phyloP scores from a whole-genome alignment of 1,140 invertebrate species.

The Drosophila erecta region DNA sequence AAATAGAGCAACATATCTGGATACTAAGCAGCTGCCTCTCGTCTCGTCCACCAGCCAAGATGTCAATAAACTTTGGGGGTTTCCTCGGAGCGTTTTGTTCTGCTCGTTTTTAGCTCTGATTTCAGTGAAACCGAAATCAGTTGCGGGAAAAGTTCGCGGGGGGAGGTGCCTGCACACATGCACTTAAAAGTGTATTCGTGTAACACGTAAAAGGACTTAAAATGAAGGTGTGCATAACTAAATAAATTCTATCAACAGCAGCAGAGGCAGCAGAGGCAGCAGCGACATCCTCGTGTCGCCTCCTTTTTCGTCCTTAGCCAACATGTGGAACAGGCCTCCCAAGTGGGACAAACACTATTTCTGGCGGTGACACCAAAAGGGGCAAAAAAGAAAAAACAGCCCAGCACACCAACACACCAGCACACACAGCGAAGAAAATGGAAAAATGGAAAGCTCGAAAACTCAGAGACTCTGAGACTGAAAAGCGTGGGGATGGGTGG shows the following conservation, averaged over 20 bases:
- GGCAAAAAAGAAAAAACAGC: neutral
- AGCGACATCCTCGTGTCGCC: slow-evolving; percentile 26
- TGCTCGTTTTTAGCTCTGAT: slow-evolving; percentile 15
- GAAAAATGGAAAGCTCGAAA: neutral
- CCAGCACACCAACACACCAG: too few relatives aligned
- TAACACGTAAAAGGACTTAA: slow-evolving; percentile 75
- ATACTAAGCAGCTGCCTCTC: neutral
- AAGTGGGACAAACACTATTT: slow-evolving; percentile 55
- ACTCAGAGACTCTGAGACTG: slow-evolving; percentile 1
- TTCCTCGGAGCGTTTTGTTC: slow-evolving; percentile 7
- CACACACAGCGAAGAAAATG: neutral
- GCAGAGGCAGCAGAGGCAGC: slow-evolving; percentile 9
- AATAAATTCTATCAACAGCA: slow-evolving; percentile 79
- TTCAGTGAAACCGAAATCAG: slow-evolving; percentile 20
- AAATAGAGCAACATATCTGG: neutral
- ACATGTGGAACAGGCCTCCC: slow-evolving; percentile 59
- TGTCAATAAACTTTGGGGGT: slow-evolving; percentile 30
- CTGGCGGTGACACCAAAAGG: slow-evolving; percentile 42
- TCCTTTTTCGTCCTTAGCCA: slow-evolving; percentile 32
- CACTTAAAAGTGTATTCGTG: slow-evolving; percentile 70
- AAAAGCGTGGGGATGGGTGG: neutral
- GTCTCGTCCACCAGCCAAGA: slow-evolving; percentile 9
- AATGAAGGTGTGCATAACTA: slow-evolving; percentile 81
- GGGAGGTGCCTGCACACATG: slow-evolving; percentile 13
- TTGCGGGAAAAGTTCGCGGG: neutral